Evolutionary conservation across 2,888 invertebrate genomes (phyloP), one percentile per base, ranked within the genome.

Genomic region (Polia nebulosa): DNA sequence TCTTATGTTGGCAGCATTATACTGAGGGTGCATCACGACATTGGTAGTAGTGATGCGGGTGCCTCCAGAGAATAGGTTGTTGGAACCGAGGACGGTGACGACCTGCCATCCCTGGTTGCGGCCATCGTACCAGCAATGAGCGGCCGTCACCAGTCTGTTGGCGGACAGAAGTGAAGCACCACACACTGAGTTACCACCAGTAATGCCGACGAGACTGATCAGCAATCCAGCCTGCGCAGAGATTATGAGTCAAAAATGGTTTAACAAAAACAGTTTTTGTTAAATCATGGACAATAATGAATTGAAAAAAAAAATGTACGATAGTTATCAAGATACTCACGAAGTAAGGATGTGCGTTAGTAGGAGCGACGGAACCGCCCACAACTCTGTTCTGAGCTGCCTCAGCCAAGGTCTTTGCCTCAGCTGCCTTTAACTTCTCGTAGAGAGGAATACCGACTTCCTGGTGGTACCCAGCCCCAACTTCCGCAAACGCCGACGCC

Each of bases 51-150:
- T 41, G 32, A 91, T 83, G 29, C 92, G 84, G 6, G 82, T 86
- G 25, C 92, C 93, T 0, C 91, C 92, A 2, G 44, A 74, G 85
- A 88, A 90, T 36, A 92, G 84, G 67, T 67, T 85, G 11, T 86
- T 81, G 4, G 89, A 87, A 56, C 92, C 92, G 3, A 92, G 85
- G 9, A 92, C 90, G 1, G 90, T 91, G 0, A 70, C 63, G 76
- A 92, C 88, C 72, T 80, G 81, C 62, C 69, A 78, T 3, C 87
- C 92, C 27, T 90, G 90, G 59, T 82, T 79, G 13, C 29, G 4
- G 20, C 89, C 89, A n/a, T 92, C 91, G 66, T 73, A 81, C 92
- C 92, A 92, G 83, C 93, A 93, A 80, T 92, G 92, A 13, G 92
- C 92, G 0, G 92, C 92, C 0, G 93, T 93, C 17, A 91, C 83